phyloP scores from a whole-genome alignment of 2,797 vertebrate genomes.

The Stomatorhinus walkeri region DNA sequence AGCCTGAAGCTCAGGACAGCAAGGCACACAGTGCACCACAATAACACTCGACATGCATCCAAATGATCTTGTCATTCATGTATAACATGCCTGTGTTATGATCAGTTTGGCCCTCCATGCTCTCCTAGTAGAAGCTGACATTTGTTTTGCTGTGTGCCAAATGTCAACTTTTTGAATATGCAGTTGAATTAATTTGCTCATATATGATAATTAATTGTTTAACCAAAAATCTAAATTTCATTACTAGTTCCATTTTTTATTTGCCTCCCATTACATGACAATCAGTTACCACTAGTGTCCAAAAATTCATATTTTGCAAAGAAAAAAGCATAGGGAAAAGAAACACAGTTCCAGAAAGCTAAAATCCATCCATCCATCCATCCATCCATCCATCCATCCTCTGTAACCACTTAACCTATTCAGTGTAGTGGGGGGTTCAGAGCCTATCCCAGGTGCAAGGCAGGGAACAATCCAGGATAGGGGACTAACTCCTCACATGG shows the following conservation, averaged over 20 bases:
- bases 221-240: not conserved
- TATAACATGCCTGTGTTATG: not conserved
- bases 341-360: not conserved
- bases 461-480: not conserved
- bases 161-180: not conserved
- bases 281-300: not conserved
- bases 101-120: not conserved
- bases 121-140: not conserved
- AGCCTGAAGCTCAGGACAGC: constrained; percentile 38
- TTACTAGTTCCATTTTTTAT: not conserved
- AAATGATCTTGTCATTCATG: constrained; percentile 51
- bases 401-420: not conserved
- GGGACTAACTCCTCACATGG: not conserved
- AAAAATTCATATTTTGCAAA: not conserved
- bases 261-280: not conserved
- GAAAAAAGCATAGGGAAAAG: not conserved
- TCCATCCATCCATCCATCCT: not conserved
- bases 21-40: constrained; percentile 33
- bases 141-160: not conserved
- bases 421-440: not conserved
- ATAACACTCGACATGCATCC: constrained; percentile 49
- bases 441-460: not conserved
- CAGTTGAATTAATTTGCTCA: not conserved
- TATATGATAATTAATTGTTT: not conserved
- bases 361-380: not conserved